A percentile compares a stretch with the other conserved stretches of the same genome.
phyloP scores from a whole-genome alignment of 2,888 invertebrate genomes.

The Trisateles emortualis region DNA sequence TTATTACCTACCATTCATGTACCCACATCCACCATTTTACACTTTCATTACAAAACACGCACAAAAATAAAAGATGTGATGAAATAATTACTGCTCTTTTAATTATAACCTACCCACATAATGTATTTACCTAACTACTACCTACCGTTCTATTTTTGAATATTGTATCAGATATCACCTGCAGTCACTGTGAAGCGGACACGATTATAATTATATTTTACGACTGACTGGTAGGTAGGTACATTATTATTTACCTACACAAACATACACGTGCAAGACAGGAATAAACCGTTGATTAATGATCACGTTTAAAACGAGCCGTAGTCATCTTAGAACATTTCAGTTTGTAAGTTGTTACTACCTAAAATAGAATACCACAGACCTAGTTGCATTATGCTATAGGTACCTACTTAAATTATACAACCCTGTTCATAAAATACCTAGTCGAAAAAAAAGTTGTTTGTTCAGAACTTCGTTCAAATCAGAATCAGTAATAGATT shows the following conservation, averaged over 20 bases:
- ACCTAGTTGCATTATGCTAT: too few relatives aligned
- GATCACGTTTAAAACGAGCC: slow-evolving; percentile 14
- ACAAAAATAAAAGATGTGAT: not conserved
- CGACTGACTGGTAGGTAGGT: slow-evolving; percentile 11
- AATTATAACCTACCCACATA: not conserved
- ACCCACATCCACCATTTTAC: too few relatives aligned
- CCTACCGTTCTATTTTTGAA: not conserved
- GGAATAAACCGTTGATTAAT: slow-evolving; percentile 35
- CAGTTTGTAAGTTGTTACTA: not conserved
- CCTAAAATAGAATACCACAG: too few relatives aligned
- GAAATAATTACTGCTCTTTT: not conserved
- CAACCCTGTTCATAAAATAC: too few relatives aligned
- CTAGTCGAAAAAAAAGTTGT: too few relatives aligned
- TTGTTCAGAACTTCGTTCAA: too few relatives aligned
- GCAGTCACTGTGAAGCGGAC: slow-evolving; percentile 1
- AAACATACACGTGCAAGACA: slow-evolving; percentile 20
- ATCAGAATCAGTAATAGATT: too few relatives aligned
- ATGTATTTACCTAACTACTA: slow-evolving; percentile 4
- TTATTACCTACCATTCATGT: too few relatives aligned
- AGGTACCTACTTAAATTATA: too few relatives aligned
- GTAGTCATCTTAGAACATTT: slow-evolving; percentile 19
- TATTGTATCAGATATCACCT: not conserved
- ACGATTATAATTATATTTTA: slow-evolving; percentile 17
- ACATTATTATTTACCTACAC: slow-evolving; percentile 25
- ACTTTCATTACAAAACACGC: too few relatives aligned